Conservation (phyloP, 1,140 invertebrate species). For the Yoshiicerus persimilis region DNA sequence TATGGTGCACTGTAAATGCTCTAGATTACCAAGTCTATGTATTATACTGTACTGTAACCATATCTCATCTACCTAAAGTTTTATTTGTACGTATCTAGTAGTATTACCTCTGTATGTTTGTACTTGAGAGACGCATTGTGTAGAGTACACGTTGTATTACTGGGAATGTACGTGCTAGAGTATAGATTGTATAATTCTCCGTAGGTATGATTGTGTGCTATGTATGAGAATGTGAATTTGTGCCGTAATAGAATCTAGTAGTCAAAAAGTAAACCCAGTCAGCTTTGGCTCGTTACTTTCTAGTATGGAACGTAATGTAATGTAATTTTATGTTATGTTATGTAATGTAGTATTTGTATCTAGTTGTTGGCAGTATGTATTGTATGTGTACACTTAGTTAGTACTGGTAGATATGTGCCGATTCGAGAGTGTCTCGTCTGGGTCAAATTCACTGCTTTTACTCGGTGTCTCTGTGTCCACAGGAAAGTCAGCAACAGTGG, state of each 20-base stretch:
- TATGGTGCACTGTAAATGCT: background rate
- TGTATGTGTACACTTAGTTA: background rate
- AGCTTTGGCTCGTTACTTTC: slow-evolving; percentile 9
- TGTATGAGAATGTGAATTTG: background rate
- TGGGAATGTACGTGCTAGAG: background rate
- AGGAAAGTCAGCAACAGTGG: slow-evolving; percentile 48
- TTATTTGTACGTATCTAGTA: background rate
- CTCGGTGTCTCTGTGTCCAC: background rate
- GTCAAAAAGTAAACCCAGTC: background rate
- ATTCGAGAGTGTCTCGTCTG: background rate
- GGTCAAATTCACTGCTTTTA: background rate
- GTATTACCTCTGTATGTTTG: no score
- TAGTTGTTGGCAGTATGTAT: background rate
- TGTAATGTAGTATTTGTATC: background rate
- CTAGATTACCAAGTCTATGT: background rate
- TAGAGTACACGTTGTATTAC: background rate
- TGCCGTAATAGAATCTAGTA: background rate
- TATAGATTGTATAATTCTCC: background rate
- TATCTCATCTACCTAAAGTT: background rate
- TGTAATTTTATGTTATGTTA: background rate
- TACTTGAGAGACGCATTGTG: background rate
- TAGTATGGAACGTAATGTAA: background rate
- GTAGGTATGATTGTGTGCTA: background rate
- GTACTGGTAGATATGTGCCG: background rate
- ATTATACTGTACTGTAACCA: background rate